These are phyloP conservation scores for Tortricodes alternella DNA, from an alignment of 2,888 invertebrate species.

Conservation along the genomic window DNA sequence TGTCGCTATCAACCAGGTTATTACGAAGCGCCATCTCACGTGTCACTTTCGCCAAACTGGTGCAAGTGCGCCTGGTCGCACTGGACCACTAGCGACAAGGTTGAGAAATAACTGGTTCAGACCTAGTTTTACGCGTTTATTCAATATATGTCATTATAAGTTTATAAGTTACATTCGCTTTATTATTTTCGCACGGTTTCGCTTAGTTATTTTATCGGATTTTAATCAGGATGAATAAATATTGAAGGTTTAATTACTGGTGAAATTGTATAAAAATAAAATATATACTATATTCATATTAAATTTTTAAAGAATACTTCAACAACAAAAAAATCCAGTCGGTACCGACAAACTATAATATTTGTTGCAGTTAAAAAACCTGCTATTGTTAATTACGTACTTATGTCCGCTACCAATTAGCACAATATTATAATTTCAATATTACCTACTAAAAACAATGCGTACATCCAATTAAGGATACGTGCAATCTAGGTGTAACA, in stretches of 20 bases:
- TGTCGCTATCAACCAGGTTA: not conserved
- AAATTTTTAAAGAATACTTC: too few relatives aligned
- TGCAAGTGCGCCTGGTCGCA: slow-evolving; percentile 67
- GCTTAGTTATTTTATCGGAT: not conserved
- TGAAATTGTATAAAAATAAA: too few relatives aligned
- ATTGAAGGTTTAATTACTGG: too few relatives aligned
- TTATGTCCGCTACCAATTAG: not conserved
- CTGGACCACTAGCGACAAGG: slow-evolving; percentile 76
- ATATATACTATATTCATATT: too few relatives aligned
- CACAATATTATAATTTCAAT: not conserved
- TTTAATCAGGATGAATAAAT: too few relatives aligned
- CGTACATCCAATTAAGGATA: not conserved
- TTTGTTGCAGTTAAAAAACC: too few relatives aligned
- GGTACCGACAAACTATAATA: too few relatives aligned
- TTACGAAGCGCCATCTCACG: slow-evolving; percentile 1
- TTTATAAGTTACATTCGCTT: not conserved
- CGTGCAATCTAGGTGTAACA: not conserved
- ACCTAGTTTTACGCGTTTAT: slow-evolving; percentile 56
- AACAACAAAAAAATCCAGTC: too few relatives aligned
- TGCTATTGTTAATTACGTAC: not conserved
- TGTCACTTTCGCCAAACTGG: slow-evolving; percentile 77
- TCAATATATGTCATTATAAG: slow-evolving; percentile 1
- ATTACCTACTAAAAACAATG: slow-evolving; percentile 1
- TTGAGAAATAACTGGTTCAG: slow-evolving; percentile 65
- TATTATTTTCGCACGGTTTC: slow-evolving; percentile 19